Conservation (phyloP, 2,797 vertebrate species). For the Ceryle rudis region DNA sequence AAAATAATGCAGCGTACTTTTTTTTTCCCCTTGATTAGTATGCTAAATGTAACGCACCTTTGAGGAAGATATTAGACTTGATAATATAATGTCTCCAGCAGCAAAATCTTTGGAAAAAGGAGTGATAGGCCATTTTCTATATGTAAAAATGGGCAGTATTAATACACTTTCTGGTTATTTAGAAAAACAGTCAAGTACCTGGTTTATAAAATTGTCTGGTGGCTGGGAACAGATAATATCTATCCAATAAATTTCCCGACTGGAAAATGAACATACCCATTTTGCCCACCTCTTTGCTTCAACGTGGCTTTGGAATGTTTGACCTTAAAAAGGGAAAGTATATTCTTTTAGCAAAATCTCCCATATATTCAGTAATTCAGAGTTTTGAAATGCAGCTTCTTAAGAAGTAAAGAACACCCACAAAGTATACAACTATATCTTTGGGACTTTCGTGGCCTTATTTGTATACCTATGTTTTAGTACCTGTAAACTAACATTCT, state of each 20-base stretch:
- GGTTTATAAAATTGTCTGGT: neutral
- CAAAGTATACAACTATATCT: neutral
- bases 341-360: neutral
- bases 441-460: neutral
- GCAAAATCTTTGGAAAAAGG: neutral
- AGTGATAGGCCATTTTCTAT: neutral
- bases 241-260: neutral
- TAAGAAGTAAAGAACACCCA: neutral
- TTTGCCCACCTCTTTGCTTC: neutral
- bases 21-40: neutral
- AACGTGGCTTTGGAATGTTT: neutral
- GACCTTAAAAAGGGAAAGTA: neutral
- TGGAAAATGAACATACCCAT: neutral
- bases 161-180: neutral
- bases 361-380: neutral
- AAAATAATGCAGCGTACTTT: neutral
- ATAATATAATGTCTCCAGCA: neutral
- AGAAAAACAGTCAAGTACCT: neutral
- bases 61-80: neutral
- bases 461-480: neutral
- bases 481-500: neutral
- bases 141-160: neutral
- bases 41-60: neutral
- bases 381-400: neutral
- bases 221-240: neutral